phyloP scores from a whole-genome alignment of 1,140 invertebrate genomes.

The Dryas iulia region DNA sequence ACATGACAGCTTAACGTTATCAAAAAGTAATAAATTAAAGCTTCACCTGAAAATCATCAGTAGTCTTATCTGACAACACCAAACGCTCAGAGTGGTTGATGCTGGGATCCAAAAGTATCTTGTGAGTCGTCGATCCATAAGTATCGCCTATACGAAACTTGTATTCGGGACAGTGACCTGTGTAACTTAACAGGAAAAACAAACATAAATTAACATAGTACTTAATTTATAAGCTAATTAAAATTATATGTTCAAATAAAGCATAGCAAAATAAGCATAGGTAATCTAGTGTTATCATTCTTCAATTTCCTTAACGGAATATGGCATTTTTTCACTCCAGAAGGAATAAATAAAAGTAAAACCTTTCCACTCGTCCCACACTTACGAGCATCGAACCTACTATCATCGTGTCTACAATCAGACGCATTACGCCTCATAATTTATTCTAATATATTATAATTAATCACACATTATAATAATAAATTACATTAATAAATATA shows the following conservation, averaged over 20 bases:
- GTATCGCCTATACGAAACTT: slow-evolving; percentile 86
- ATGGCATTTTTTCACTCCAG: too few species aligned
- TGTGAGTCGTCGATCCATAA: slow-evolving; percentile 86
- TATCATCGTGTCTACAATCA: not conserved
- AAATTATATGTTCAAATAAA: too few species aligned
- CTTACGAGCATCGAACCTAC: not conserved
- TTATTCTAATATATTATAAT: not conserved
- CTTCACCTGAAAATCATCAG: slow-evolving; percentile 82
- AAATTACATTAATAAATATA: not conserved
- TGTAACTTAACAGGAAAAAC: slow-evolving; percentile 80
- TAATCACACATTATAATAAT: not conserved
- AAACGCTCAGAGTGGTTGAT: slow-evolving; percentile 85
- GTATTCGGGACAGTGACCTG: slow-evolving; percentile 87
- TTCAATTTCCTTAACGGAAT: too few species aligned
- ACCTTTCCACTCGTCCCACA: too few species aligned
- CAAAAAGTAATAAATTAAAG: not conserved
- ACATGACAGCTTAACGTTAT: too few species aligned
- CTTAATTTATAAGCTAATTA: not conserved
- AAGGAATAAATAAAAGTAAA: too few species aligned
- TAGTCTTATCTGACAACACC: slow-evolving; percentile 83
- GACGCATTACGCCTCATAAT: not conserved
- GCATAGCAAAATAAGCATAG: too few species aligned
- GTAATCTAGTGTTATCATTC: too few species aligned
- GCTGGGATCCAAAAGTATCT: slow-evolving; percentile 85
- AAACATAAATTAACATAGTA: too few species aligned